Evolutionary conservation across 2,113 vertebrate genomes (phyloP), one percentile per base, ranked within the genome.

Genomic region (Panthera leo): DNA sequence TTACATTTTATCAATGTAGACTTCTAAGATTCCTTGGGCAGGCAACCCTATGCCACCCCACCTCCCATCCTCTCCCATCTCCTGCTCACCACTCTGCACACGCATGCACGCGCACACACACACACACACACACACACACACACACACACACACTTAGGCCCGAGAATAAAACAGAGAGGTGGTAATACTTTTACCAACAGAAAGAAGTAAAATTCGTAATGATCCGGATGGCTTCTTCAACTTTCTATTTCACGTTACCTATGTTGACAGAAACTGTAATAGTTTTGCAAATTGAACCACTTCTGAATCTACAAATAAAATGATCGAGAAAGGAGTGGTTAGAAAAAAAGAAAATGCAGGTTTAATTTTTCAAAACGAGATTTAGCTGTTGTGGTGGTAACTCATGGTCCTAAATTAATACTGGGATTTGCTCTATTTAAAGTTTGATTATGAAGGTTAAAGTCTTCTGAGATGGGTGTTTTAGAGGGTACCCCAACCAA

Each of bases 291-390:
- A 83, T 21, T 68, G 93, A 95, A 55, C 7, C 16, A 79, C 82
- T 97, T 96, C 80, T 94, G 53, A 96, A 91, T 92, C 87, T 93
- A 55, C 12, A 85, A 94, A 76, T 88, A 68, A 70, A 90, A 80
- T 27, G 16, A 73, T 45, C 18, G 16, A 73, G 58, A 90, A 94
- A 39, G 15, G 2, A 91, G 5, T 73, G 67, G 78, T 36, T 70
- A 79, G 70, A n/a, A 79, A 70, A 84, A 91, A 82, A 63, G 7
- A 82, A 91, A 95, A 53, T 25, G 16, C 6, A 80, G 29, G 4
- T 79, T 94, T 83, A 61, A 16, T 67, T 48, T 53, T 53, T 29
- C 89, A 93, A 63, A 16, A 29, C 6, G 5, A 63, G 71, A 92
- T 51, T 73, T 7, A 39, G 19, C 31, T n/a, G 21, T 31, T 55